Evolutionary conservation across 2,797 vertebrate genomes (phyloP).

Genomic region (Clarias fuscus): DNA sequence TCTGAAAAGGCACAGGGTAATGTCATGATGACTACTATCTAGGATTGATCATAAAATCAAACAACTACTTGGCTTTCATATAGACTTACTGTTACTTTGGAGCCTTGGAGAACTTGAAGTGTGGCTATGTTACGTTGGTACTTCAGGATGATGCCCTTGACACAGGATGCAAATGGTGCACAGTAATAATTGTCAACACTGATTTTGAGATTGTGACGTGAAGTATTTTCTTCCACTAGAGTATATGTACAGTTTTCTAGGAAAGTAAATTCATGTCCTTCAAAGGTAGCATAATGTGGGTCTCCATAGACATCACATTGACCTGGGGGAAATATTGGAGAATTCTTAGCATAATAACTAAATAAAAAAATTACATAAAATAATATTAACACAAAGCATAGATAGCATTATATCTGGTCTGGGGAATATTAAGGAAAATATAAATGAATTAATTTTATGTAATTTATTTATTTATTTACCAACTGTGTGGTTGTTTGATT

Average conservation of each 20-base stretch:
- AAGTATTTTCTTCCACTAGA: slow-evolving; percentile 67
- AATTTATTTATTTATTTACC: no score
- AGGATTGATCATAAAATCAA: neutral
- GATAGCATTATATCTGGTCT: no score
- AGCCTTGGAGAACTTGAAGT: slow-evolving; percentile 49
- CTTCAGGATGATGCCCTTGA: slow-evolving; percentile 63
- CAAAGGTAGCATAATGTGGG: slow-evolving; percentile 74
- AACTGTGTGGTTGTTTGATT: no score
- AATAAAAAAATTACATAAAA: neutral
- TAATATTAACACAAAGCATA: neutral
- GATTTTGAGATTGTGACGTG: slow-evolving; percentile 62
- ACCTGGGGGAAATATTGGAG: slow-evolving; percentile 57
- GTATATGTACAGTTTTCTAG: slow-evolving; percentile 66
- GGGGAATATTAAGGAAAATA: no score
- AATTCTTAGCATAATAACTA: neutral
- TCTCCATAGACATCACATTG: slow-evolving; percentile 72
- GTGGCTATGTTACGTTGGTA: slow-evolving; percentile 62
- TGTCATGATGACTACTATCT: neutral
- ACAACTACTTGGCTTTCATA: neutral
- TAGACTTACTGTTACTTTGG: slow-evolving; percentile 40
- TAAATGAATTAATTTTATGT: no score
- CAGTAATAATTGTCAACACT: slow-evolving; percentile 70
- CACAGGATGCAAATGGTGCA: slow-evolving; percentile 55
- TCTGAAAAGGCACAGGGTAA: neutral
- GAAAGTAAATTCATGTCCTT: slow-evolving; percentile 62